phyloP scores from a whole-genome alignment of 1,140 invertebrate genomes.

The Leptopilina clavipes region DNA sequence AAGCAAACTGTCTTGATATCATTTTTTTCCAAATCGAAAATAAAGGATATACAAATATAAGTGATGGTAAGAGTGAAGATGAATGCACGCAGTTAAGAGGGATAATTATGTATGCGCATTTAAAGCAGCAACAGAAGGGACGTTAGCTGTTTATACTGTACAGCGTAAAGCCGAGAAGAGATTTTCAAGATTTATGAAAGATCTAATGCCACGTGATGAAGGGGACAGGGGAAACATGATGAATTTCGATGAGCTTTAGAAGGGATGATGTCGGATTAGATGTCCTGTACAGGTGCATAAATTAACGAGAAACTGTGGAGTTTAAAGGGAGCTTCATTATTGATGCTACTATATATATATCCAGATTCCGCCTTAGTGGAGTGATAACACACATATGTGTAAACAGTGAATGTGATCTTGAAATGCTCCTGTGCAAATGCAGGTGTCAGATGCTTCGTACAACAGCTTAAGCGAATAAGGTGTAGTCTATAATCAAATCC shows the following conservation, averaged over 20 bases:
- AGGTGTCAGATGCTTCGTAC: conserved; percentile 28
- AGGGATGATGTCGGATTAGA: conserved; percentile 35
- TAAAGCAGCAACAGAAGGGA: not conserved
- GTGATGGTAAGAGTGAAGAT: not conserved
- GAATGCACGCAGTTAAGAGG: not conserved
- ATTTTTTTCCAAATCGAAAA: not conserved
- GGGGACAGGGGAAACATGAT: conserved; percentile 8
- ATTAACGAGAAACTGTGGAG: conserved; percentile 14
- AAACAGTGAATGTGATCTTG: conserved; percentile 28
- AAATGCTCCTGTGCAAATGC: conserved; percentile 31
- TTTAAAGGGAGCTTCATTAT: conserved; percentile 39
- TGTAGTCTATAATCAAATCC: conserved; percentile 30
- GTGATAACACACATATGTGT: conserved; percentile 26
- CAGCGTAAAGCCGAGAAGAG: not conserved
- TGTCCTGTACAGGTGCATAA: conserved; percentile 42
- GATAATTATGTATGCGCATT: conserved; percentile 6
- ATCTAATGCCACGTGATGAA: not conserved
- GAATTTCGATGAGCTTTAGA: conserved; percentile 27
- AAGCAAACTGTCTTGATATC: no score
- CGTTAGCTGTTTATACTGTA: not conserved
- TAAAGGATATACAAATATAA: not conserved
- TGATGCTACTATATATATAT: conserved; percentile 31
- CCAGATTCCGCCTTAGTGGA: conserved; percentile 9
- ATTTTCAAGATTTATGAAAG: conserved; percentile 3
- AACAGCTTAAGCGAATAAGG: conserved; percentile 27